phyloP scores from a whole-genome alignment of 2,888 invertebrate species.

The Bruchidius siliquastri region DNA sequence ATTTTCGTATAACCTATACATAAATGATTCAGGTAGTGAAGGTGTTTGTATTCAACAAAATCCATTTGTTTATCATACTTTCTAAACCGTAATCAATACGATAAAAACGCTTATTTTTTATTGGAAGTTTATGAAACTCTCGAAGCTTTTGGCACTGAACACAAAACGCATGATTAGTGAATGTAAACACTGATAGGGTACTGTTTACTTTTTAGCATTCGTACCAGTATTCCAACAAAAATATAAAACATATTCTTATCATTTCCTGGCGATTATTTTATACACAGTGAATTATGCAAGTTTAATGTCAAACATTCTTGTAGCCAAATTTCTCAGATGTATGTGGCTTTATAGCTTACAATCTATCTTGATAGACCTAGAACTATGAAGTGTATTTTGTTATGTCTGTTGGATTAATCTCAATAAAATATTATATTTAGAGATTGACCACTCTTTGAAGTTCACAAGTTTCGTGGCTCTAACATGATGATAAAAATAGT shows the following conservation, averaged over 20 bases:
- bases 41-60: too few relatives aligned
- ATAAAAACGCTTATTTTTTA: not conserved
- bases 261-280: not conserved
- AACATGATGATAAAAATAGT: too few relatives aligned
- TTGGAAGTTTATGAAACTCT: not conserved
- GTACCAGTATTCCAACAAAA: not conserved
- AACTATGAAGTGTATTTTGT: too few relatives aligned
- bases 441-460: too few relatives aligned
- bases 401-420: too few relatives aligned
- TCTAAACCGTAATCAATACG: not conserved
- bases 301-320: not conserved
- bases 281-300: not conserved
- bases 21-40: too few relatives aligned
- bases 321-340: too few relatives aligned
- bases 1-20: too few relatives aligned
- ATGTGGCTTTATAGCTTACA: too few relatives aligned
- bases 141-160: not conserved
- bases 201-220: not conserved
- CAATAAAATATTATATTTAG: too few relatives aligned
- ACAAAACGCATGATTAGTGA: not conserved
- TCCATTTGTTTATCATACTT: not conserved
- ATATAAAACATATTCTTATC: not conserved
- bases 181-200: not conserved
- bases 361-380: too few relatives aligned
- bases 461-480: too few relatives aligned